Conservation (phyloP, 2,888 invertebrate genomes). For the Mesorhabditis sp. region DNA sequence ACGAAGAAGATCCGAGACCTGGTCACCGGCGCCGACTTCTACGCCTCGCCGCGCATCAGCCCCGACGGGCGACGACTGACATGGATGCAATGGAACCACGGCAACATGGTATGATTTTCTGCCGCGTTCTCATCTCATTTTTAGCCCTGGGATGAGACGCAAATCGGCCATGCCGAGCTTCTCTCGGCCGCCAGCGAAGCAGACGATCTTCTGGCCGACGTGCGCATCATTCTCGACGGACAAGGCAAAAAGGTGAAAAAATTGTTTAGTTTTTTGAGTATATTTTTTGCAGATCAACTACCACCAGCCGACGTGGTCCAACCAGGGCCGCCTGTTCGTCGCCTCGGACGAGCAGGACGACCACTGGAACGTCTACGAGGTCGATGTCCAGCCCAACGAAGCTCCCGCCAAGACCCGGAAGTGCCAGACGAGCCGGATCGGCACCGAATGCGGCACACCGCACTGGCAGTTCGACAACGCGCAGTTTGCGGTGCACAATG, state of each 20-base stretch:
- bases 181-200: conserved; percentile 50
- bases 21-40: conserved; percentile 60
- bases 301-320: conserved; percentile 59
- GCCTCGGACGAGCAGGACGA: conserved; percentile 58
- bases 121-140: conserved; percentile 15
- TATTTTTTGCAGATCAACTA: conserved; percentile 45
- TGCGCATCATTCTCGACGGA: conserved; percentile 21
- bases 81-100: conserved; percentile 62
- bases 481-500: conserved; percentile 46
- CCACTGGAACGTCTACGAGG: conserved; percentile 61
- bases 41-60: conserved; percentile 59
- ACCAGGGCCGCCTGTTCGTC: conserved; percentile 54
- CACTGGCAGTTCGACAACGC: conserved; percentile 58
- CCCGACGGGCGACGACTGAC: conserved; percentile 59
- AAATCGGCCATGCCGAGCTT: conserved; percentile 29
- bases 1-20: too few relatives aligned
- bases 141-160: conserved; percentile 62
- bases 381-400: conserved; percentile 28
- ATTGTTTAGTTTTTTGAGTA: background rate
- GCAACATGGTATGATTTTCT: conserved; percentile 59
- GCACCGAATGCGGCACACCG: conserved; percentile 56
- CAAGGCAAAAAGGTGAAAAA: conserved; percentile 14
- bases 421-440: conserved; percentile 18
- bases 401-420: too few relatives aligned
- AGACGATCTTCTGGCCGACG: conserved; percentile 45